A percentile compares a stretch with the other conserved stretches of the same genome.
Conservation (phyloP, 2,113 vertebrate genomes). For the Ictidomys tridecemlineatus region DNA sequence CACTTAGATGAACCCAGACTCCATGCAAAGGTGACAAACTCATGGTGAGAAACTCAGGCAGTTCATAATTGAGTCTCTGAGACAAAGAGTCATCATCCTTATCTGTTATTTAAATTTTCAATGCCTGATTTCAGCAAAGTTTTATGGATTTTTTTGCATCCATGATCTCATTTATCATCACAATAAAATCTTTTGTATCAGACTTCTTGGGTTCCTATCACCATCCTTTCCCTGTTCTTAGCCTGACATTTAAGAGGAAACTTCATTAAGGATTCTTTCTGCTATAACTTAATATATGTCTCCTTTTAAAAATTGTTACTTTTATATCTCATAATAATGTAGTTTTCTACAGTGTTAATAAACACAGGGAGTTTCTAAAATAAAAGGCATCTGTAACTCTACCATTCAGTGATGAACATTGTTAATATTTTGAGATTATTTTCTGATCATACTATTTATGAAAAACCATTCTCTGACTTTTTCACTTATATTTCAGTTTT, state of each 20-base stretch:
- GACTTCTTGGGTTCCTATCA: not conserved
- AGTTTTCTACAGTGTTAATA: constrained; percentile 12
- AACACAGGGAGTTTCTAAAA: not conserved
- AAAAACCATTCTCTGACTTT: not conserved
- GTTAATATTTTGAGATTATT: not conserved
- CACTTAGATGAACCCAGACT: fast-evolving
- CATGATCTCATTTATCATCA: not conserved
- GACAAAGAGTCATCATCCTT: not conserved
- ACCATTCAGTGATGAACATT: not conserved
- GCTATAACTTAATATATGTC: not conserved
- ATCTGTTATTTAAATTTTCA: not conserved
- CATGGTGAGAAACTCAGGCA: fast-evolving
- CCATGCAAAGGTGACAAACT: not conserved
- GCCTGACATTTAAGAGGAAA: not conserved
- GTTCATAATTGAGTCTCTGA: fast-evolving
- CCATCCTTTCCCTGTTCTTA: not conserved
- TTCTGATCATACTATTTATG: not conserved
- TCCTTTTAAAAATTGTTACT: not conserved
- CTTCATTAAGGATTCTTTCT: fast-evolving
- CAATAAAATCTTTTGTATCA: fast-evolving
- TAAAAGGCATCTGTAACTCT: not conserved
- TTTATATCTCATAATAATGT: not conserved
- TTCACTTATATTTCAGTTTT: not conserved
- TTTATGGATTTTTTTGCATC: not conserved
- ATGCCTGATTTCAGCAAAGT: not conserved